Conservation (phyloP, 1,140 invertebrate species). For the Orius laevigatus region DNA sequence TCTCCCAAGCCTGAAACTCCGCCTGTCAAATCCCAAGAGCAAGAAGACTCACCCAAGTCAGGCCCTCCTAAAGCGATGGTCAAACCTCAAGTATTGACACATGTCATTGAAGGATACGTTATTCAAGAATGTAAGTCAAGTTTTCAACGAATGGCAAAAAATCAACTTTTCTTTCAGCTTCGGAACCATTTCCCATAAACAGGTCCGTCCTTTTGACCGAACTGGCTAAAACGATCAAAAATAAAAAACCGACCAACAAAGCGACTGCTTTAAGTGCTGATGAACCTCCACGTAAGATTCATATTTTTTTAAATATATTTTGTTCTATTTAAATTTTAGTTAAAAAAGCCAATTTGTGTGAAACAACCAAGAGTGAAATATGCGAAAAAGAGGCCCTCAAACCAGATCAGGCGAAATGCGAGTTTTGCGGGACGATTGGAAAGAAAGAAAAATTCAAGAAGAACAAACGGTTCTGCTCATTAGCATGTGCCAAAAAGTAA, state of each 20-base stretch:
- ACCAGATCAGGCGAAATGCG: conserved; percentile 43
- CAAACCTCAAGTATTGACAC: conserved; percentile 88
- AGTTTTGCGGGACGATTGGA: conserved; percentile 59
- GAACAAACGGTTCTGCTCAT: conserved; percentile 61
- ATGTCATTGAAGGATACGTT: conserved; percentile 92
- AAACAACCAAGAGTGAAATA: conserved; percentile 14
- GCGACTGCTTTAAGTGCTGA: conserved; percentile 34
- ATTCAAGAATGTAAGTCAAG: conserved; percentile 65
- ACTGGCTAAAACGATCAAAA: conserved; percentile 26
- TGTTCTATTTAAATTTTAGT: conserved; percentile 26
- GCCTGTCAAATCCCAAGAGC: neutral
- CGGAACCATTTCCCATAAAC: conserved; percentile 72
- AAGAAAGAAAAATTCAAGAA: conserved; percentile 54
- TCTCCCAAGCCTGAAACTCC: neutral
- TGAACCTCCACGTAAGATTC: conserved; percentile 49
- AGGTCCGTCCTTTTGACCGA: conserved; percentile 34
- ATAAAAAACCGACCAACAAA: conserved; percentile 26
- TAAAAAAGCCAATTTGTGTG: conserved; percentile 12
- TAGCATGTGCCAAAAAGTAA: conserved; percentile 45
- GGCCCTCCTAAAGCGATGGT: conserved; percentile 77
- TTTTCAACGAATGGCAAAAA: conserved; percentile 1
- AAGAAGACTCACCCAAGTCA: conserved; percentile 37
- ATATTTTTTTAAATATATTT: conserved; percentile 14
- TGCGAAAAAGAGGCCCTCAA: conserved; percentile 8
- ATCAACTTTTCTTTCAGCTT: conserved; percentile 20